A percentile compares a stretch with the other conserved stretches of the same genome.
Conservation (phyloP, 2,888 invertebrate genomes). For the Dicycla oo region DNA sequence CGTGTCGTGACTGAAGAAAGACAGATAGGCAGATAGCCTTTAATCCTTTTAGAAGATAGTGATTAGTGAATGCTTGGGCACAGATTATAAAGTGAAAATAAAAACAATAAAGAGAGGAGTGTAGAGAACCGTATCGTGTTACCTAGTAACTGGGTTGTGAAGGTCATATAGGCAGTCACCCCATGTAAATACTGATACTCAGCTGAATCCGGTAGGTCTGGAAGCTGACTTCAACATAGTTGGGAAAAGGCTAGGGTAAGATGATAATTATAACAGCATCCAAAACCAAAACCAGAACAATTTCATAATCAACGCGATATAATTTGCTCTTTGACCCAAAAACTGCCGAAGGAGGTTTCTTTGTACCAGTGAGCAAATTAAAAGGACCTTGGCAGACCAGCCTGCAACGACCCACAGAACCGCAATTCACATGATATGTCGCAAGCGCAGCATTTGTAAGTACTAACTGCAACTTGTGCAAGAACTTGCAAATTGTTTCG, state of each 20-base stretch:
- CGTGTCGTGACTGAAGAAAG: background rate
- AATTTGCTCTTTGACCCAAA: conserved; percentile 35
- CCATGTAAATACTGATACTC: background rate
- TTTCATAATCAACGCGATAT: background rate
- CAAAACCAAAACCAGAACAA: background rate
- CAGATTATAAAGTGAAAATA: too few relatives aligned
- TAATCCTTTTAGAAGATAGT: too few relatives aligned
- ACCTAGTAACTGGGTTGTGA: background rate
- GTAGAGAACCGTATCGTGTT: background rate
- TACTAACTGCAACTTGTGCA: conserved; percentile 30
- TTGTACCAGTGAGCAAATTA: conserved; percentile 63
- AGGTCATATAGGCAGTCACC: background rate
- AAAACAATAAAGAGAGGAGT: too few relatives aligned
- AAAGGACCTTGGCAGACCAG: conserved; percentile 62
- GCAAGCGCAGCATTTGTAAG: conserved; percentile 31
- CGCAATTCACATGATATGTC: conserved; percentile 52
- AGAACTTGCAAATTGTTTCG: conserved; percentile 47
- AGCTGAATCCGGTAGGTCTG: background rate
- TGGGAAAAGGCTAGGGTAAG: background rate
- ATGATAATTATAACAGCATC: background rate
- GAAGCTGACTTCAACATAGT: background rate
- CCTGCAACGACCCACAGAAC: conserved; percentile 25
- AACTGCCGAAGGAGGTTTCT: conserved; percentile 28
- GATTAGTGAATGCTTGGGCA: too few relatives aligned
- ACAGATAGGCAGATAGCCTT: background rate